A percentile compares a stretch with the other conserved stretches of the same genome.
Evolutionary conservation across 1,140 invertebrate species (phyloP).

Genomic region (Coelopa frigida): DNA sequence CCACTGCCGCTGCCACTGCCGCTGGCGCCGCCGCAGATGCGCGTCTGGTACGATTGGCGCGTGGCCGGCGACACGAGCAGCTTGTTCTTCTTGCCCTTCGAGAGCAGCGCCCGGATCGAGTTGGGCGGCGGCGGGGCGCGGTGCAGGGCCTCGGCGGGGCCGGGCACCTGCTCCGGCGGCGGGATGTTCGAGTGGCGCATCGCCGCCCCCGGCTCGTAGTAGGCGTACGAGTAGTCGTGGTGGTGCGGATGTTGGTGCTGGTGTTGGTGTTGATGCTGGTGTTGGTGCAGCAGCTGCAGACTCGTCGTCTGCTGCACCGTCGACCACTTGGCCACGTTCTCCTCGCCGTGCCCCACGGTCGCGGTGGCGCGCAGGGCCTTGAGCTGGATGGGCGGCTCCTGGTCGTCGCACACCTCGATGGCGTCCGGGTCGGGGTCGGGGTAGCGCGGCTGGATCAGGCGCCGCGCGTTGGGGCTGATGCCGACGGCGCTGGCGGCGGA

Average conservation of each 20-base stretch:
- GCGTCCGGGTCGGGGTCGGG: constrained; percentile 39
- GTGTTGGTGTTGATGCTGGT: constrained; percentile 5
- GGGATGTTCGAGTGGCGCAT: constrained; percentile 54
- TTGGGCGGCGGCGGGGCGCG: constrained; percentile 42
- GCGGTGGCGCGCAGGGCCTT: neutral
- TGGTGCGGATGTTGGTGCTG: constrained; percentile 18
- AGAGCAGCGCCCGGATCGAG: constrained; percentile 40
- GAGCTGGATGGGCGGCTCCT: constrained; percentile 15
- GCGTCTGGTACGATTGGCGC: constrained; percentile 31
- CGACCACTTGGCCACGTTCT: constrained; percentile 16
- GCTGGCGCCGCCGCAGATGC: neutral
- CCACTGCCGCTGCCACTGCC: neutral
- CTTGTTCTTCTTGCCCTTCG: constrained; percentile 40
- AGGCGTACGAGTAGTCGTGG: constrained; percentile 64
- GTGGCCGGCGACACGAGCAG: constrained; percentile 29
- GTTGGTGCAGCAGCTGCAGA: constrained; percentile 13
- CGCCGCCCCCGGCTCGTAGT: constrained; percentile 59
- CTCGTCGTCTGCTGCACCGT: constrained; percentile 18
- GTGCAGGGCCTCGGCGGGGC: constrained; percentile 45
- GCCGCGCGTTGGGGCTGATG: constrained; percentile 2
- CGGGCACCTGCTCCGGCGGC: constrained; percentile 48
- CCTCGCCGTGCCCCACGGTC: neutral
- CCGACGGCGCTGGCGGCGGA: neutral
- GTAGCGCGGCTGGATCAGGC: constrained; percentile 25
- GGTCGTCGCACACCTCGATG: constrained; percentile 35